Evolutionary conservation across 1,140 invertebrate genomes (phyloP), one percentile per base, ranked within the genome.

Genomic region (Pogonognathellus flavescens): DNA sequence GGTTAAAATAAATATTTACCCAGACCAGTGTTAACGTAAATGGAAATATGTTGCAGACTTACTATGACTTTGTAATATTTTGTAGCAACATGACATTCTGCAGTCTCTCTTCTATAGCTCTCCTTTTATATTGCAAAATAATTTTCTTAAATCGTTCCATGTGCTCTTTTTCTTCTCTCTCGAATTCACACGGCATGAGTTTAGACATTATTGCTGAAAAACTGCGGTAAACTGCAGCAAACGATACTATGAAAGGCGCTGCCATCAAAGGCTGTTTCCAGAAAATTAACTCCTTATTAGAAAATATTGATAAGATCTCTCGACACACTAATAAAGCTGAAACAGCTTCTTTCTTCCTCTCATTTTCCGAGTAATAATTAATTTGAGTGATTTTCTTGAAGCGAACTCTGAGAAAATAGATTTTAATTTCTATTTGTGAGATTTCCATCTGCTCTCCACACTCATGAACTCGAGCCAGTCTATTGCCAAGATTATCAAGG

Each of bases 361-460:
- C 70, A 18, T 50, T 41, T 16, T 76, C 70, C 49, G 14, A 49
- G 41, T 76, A 76, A 14, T 76, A 50, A 76, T 49, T 49, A 49
- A 76, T 50, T 50, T 49, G 25, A 50, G 70, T 76, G 41, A 76
- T 25, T 18, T 76, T 76, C 70, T 76, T 76, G 70, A n/a, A 76
- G 41, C 16, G 31, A 8, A 76, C 70, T 76, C 31, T 9, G 13
- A 76, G 70, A 50, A 76, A 76, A 31, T 76, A 76, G 10, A 76
- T 31, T 50, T 76, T 76, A 14, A 76, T 76, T 76, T 76, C 70
- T n/a, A 76, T 31, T 76, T 76, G 70, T 18, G 70, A 76, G 25
- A 76, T 76, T 76, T 76, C 70, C 70, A 76, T 76, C 49, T 76
- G 22, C 49, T 76, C 70, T 49, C 70, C 70, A 76, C 70, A 76